These are phyloP conservation scores for Xylota segnis DNA, from an alignment of 2,888 invertebrate species.

Conservation along the genomic window DNA sequence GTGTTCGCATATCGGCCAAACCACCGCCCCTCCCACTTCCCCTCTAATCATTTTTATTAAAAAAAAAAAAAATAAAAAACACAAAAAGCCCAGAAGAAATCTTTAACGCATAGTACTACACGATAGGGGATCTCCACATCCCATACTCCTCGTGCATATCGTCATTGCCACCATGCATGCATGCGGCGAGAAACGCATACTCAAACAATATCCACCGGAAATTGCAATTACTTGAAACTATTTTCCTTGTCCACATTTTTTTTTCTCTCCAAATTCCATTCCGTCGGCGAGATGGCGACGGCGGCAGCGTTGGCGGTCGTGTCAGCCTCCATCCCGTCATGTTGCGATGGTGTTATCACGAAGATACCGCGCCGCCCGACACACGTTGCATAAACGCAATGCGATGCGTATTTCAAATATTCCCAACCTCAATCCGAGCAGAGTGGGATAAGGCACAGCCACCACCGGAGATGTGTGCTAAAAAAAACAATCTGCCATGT, in stretches of 20 bases:
- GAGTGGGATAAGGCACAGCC: conserved; percentile 41
- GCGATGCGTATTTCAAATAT: conserved; percentile 48
- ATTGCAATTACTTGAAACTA: conserved; percentile 70
- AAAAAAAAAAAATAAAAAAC: conserved; percentile 34
- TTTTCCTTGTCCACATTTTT: conserved; percentile 19
- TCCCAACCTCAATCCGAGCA: conserved; percentile 46
- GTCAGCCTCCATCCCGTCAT: conserved; percentile 12
- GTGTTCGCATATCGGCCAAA: conserved; percentile 37
- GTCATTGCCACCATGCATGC: conserved; percentile 43
- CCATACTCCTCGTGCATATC: conserved; percentile 25
- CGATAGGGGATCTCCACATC: conserved; percentile 52
- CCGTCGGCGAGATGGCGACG: conserved; percentile 3
- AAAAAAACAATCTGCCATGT: conserved; percentile 27
- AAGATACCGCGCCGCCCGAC: conserved; percentile 12
- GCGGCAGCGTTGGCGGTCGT: background rate
- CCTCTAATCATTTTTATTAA: conserved; percentile 36
- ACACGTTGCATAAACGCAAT: conserved; percentile 35
- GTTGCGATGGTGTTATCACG: conserved; percentile 1
- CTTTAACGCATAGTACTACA: conserved; percentile 38
- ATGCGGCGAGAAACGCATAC: conserved; percentile 19
- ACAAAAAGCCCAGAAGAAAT: conserved; percentile 16
- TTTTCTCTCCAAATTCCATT: conserved; percentile 40
- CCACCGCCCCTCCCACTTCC: background rate
- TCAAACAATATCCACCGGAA: conserved; percentile 66
- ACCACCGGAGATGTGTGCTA: conserved; percentile 13